Conservation (phyloP, 2,888 invertebrate genomes). For the Zaprionus lineosus region DNA sequence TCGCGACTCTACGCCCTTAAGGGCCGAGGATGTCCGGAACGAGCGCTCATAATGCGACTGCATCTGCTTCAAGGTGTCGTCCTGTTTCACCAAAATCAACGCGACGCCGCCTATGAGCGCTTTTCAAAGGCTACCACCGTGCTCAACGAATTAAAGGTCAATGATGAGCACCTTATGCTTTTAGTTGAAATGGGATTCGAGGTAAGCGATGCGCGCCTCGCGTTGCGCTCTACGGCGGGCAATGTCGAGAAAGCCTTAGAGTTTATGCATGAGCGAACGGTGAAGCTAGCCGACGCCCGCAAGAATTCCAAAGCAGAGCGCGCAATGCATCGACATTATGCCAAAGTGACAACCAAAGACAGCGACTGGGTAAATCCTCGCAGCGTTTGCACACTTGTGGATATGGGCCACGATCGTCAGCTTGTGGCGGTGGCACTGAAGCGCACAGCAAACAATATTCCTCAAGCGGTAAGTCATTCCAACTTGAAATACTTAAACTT, state of each 20-base stretch:
- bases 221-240: conserved; percentile 85
- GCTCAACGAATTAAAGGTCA: conserved; percentile 86
- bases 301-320: conserved; percentile 84
- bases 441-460: conserved; percentile 87
- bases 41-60: conserved; percentile 89
- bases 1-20: conserved; percentile 86
- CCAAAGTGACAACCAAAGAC: conserved; percentile 31
- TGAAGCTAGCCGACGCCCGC: conserved; percentile 84
- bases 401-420: conserved; percentile 88
- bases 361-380: conserved; percentile 81
- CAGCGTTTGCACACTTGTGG: conserved; percentile 83
- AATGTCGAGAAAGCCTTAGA: conserved; percentile 86
- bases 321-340: conserved; percentile 42
- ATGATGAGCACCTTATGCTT: conserved; percentile 84
- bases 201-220: conserved; percentile 87
- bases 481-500: neutral
- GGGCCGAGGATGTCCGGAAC: conserved; percentile 86
- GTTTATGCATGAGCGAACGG: conserved; percentile 85
- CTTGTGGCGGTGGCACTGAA: conserved; percentile 86
- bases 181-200: conserved; percentile 87
- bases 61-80: conserved; percentile 92
- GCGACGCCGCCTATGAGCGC: conserved; percentile 85
- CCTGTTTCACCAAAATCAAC: conserved; percentile 89
- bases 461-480: conserved; percentile 86
- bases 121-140: conserved; percentile 87